Percentiles rank a stretch among this genome's conserved stretches.
These are phyloP conservation scores for Drosophila hydei DNA, from an alignment of 1,140 invertebrate genomes.

Conservation along the genomic window DNA sequence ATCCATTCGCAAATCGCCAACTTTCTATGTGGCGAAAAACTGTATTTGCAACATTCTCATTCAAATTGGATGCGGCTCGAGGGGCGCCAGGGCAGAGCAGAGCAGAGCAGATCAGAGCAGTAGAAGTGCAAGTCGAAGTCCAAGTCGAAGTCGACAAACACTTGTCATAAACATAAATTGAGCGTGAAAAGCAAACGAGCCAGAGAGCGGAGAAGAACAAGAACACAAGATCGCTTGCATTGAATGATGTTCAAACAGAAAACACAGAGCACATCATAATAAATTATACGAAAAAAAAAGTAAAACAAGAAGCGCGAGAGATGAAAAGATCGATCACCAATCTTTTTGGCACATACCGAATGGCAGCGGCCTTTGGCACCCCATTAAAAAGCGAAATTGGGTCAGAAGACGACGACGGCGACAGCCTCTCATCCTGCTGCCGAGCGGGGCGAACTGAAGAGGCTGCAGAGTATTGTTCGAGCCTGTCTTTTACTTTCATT, in stretches of 20 bases:
- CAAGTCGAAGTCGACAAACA: slow-evolving; percentile 72
- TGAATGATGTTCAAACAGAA: not conserved
- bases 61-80: not conserved
- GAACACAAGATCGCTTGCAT: slow-evolving; percentile 68
- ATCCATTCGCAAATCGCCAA: slow-evolving; percentile 45
- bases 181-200: slow-evolving; percentile 63
- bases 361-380: slow-evolving; percentile 73
- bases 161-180: slow-evolving; percentile 80
- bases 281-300: not conserved
- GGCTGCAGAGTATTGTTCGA: not conserved
- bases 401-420: slow-evolving; percentile 42
- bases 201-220: not conserved
- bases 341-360: slow-evolving; percentile 50
- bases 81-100: not conserved
- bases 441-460: not conserved
- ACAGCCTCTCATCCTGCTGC: slow-evolving; percentile 54
- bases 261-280: not conserved
- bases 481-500: slow-evolving; percentile 74
- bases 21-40: slow-evolving; percentile 49
- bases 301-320: slow-evolving; percentile 35
- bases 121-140: slow-evolving; percentile 15
- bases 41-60: slow-evolving; percentile 56
- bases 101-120: no score
- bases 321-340: slow-evolving; percentile 55
- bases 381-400: slow-evolving; percentile 78